Evolutionary conservation across 2,113 vertebrate species (phyloP).

Genomic region (Onychostoma macrolepis): DNA sequence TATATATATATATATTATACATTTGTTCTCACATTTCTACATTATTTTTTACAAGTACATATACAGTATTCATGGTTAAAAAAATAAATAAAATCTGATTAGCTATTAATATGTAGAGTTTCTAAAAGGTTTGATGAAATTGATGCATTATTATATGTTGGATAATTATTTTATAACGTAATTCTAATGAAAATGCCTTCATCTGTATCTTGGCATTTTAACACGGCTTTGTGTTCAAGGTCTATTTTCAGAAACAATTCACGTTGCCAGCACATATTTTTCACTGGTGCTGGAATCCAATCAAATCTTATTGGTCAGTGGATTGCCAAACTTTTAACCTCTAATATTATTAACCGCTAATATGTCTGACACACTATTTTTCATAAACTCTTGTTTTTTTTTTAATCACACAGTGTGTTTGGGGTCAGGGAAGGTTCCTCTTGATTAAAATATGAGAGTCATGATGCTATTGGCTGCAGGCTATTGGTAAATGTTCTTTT

Average conservation of each 20-base stretch:
- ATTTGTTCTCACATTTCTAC: too few relatives aligned
- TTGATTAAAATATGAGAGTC: slow-evolving; percentile 2
- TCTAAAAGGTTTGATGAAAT: not conserved
- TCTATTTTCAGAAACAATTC: slow-evolving; percentile 9
- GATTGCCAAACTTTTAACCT: not conserved
- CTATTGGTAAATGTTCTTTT: slow-evolving; percentile 29
- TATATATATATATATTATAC: too few relatives aligned
- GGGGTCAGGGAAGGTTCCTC: not conserved
- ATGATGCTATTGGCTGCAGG: slow-evolving; percentile 26
- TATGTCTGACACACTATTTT: not conserved
- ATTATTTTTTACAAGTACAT: not conserved
- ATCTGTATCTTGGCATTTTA: not conserved
- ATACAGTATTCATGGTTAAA: not conserved
- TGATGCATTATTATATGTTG: not conserved
- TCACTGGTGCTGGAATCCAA: slow-evolving; percentile 57
- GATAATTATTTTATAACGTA: not conserved
- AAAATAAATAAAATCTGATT: too few relatives aligned
- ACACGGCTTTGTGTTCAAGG: not conserved
- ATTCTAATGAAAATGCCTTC: not conserved
- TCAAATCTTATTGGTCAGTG: slow-evolving; percentile 40
- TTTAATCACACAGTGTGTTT: not conserved
- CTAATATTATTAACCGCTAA: not conserved
- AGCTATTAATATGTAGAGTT: not conserved
- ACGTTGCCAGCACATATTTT: slow-evolving; percentile 42
- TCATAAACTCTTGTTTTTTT: not conserved